Percentiles rank a stretch among this genome's conserved stretches.
Conservation (phyloP, 2,113 vertebrate species). For the Choloepus hoffmanni region DNA sequence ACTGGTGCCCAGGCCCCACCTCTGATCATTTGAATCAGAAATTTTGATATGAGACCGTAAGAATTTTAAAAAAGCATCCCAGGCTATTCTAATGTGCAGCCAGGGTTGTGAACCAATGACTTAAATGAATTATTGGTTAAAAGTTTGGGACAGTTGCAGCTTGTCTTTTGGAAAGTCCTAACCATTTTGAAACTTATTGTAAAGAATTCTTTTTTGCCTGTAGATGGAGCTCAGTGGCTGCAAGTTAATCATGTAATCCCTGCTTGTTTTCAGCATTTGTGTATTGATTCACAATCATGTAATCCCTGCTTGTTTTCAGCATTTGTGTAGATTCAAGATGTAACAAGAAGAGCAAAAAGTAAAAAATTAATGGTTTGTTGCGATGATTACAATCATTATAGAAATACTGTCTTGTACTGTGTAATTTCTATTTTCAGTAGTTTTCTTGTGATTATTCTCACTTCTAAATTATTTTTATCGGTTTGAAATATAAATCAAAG, state of each 20-base stretch:
- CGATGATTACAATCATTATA: background rate
- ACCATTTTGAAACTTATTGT: conserved; percentile 32
- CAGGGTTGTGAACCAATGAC: background rate
- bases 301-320: conserved; percentile 41
- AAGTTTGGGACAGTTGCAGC: background rate
- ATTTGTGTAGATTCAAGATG: conserved; percentile 11
- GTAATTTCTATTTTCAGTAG: conserved; percentile 24
- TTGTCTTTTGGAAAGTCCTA: background rate
- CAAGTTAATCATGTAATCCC: conserved; percentile 42
- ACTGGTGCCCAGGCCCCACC: background rate
- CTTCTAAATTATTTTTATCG: conserved; percentile 54
- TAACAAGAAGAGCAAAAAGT: background rate
- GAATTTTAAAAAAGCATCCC: conserved; percentile 4
- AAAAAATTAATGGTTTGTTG: background rate
- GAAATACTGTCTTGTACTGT: background rate
- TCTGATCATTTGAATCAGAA: background rate
- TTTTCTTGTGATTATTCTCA: conserved; percentile 28
- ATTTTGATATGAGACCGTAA: background rate
- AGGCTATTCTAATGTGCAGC: conserved; percentile 7
- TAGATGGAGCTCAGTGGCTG: conserved; percentile 85
- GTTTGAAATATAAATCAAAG: conserved; percentile 40
- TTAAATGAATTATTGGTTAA: background rate
- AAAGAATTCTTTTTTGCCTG: conserved; percentile 74
- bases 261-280: conserved; percentile 43
- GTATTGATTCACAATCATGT: background rate